These are phyloP conservation scores for Nemurella pictetii DNA, from an alignment of 2,888 invertebrate genomes.

Conservation along the genomic window DNA sequence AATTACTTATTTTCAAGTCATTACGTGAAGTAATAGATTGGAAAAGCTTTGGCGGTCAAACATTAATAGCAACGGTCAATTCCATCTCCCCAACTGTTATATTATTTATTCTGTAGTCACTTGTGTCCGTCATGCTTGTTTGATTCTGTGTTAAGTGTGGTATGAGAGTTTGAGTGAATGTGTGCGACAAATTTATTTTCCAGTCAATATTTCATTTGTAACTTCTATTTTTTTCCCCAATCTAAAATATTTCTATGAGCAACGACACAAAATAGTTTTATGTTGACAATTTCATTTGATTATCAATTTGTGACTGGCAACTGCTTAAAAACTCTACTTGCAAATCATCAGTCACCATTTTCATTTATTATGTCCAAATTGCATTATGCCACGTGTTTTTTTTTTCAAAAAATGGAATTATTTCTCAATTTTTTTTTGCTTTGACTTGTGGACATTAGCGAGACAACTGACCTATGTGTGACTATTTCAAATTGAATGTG, in stretches of 20 bases:
- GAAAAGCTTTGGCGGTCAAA: not conserved
- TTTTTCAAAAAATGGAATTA: too few relatives aligned
- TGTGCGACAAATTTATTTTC: slow-evolving; percentile 44
- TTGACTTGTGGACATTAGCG: not conserved
- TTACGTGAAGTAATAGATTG: not conserved
- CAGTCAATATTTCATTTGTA: not conserved
- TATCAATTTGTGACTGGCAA: too few relatives aligned
- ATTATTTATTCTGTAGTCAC: slow-evolving; percentile 47
- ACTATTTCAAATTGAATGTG: slow-evolving; percentile 32
- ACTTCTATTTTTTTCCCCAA: not conserved
- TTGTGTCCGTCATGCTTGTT: slow-evolving; percentile 55
- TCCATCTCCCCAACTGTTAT: slow-evolving; percentile 23
- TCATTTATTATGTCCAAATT: not conserved
- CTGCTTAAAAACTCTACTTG: not conserved
- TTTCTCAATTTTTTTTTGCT: not conserved
- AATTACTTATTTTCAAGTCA: not conserved
- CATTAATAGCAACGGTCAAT: not conserved
- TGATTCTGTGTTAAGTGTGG: slow-evolving; percentile 42
- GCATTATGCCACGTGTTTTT: too few relatives aligned
- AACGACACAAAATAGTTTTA: not conserved
- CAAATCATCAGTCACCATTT: not conserved
- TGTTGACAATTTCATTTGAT: not conserved
- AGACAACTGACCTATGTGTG: slow-evolving; percentile 25
- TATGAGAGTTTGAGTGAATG: slow-evolving; percentile 48
- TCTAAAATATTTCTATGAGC: not conserved